Evolutionary conservation across 2,113 vertebrate species (phyloP), one percentile per base, ranked within the genome.

Genomic region (Saguinus imperator): DNA sequence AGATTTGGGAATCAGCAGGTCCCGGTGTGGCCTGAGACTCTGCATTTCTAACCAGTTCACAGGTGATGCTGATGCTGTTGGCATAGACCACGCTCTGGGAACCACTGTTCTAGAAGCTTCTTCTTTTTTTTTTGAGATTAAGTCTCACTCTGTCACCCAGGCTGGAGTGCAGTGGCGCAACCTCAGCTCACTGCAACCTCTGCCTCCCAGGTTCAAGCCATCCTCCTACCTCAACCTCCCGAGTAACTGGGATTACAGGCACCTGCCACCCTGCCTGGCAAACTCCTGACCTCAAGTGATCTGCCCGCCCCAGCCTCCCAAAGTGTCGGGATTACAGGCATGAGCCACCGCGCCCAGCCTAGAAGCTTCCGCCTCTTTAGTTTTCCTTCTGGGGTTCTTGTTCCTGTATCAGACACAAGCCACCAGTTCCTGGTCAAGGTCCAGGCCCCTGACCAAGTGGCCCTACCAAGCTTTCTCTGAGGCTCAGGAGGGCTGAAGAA

Each of bases 241-340:
- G 2, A 68, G 66, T 68, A 35, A 18, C 32, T n/a, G 66, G 66
- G 66, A 68, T 35, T 18, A 68, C 32, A 68, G 32, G 66, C 66
- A 35, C 32, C 13, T 1, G 0, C 6, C 66, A 68, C 66, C 66
- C 16, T 0, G 3, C 32, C 66, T 35, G 32, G 66, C 16, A 0
- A 17, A 68, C 66, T 35, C 66, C 66, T 68, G 66, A 68, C 29
- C 16, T 68, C 66, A 35, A 68, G 66, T 35, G 32, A 68, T 68
- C 32, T 35, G 27, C 64, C 64, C 14, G 2, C 14, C 32, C 35
- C 3, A 16, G 66, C 32, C 32, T 68, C 66, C 16, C 66, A 68
- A 68, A 68, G 32, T 68, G 66, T 35, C 35, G 66, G 32, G 66
- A n/a, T 68, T 32, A n/a, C 14, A 68, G 32, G 32, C 32, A 35